Percentiles rank a stretch among this genome's conserved stretches.
Conservation (phyloP, 2,113 vertebrate genomes). For the Leptodactylus fuscus region DNA sequence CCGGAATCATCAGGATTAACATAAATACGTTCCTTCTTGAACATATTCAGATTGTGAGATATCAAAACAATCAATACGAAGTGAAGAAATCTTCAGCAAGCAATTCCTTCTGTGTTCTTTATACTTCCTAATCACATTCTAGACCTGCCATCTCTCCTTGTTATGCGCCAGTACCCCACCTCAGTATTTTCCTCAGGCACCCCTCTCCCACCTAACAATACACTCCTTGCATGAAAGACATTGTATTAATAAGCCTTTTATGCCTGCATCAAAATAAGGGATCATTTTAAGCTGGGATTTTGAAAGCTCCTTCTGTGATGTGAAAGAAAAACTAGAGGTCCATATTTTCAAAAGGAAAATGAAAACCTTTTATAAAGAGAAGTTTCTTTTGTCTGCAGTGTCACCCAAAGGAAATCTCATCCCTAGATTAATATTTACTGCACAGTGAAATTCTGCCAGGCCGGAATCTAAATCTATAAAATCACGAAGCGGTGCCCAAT, state of each 20-base stretch:
- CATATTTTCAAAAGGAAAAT: not conserved
- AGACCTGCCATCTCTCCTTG: not conserved
- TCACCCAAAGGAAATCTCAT: slow-evolving; percentile 4
- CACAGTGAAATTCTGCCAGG: not conserved
- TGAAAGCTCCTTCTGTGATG: slow-evolving; percentile 23
- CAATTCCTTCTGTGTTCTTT: not conserved
- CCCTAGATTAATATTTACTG: slow-evolving; percentile 31
- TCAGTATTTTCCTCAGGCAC: not conserved
- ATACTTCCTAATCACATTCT: not conserved
- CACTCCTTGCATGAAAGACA: not conserved
- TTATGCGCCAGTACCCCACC: not conserved
- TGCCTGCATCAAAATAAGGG: slow-evolving; percentile 34
- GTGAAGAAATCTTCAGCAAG: not conserved
- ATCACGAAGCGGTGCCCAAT: not conserved
- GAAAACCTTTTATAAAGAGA: not conserved
- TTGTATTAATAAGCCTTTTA: slow-evolving; percentile 30
- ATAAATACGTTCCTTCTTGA: not conserved
- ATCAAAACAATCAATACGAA: not conserved
- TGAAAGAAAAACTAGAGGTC: slow-evolving; percentile 15
- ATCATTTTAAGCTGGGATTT: slow-evolving; percentile 13
- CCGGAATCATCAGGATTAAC: too few relatives aligned
- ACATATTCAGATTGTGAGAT: not conserved
- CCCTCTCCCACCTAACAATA: slow-evolving; percentile 9
- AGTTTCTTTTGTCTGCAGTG: slow-evolving; percentile 1
- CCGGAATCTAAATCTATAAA: slow-evolving; percentile 59